phyloP scores from a whole-genome alignment of 1,140 invertebrate species.

The Drosophila tani region DNA sequence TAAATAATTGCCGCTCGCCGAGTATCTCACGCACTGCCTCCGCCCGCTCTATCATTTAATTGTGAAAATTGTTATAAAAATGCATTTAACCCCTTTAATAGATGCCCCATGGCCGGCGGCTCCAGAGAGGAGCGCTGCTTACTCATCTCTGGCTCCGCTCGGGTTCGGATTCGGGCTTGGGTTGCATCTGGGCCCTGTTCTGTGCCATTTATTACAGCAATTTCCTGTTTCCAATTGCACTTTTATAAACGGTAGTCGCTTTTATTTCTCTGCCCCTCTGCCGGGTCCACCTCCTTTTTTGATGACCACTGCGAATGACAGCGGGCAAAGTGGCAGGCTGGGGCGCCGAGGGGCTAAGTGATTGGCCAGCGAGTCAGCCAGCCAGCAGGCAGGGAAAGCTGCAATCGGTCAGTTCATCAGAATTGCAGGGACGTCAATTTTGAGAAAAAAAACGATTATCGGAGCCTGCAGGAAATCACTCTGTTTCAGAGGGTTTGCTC shows the following conservation, averaged over 20 bases:
- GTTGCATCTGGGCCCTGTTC: constrained; percentile 51
- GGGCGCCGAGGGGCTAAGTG: constrained; percentile 24
- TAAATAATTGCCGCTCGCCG: constrained; percentile 51
- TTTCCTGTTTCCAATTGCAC: constrained; percentile 77
- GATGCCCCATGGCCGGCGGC: constrained; percentile 33
- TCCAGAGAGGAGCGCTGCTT: constrained; percentile 1
- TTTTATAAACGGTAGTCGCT: constrained; percentile 79
- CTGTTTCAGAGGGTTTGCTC: background rate
- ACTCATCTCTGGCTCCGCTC: constrained; percentile 20
- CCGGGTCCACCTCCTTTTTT: background rate
- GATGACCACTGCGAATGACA: constrained; percentile 7
- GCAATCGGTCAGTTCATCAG: constrained; percentile 32
- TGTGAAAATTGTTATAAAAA: constrained; percentile 76
- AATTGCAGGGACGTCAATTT: constrained; percentile 26
- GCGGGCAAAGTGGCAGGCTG: constrained; percentile 11
- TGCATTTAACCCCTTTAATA: constrained; percentile 73
- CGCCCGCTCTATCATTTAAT: constrained; percentile 54
- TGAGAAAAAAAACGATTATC: constrained; percentile 1
- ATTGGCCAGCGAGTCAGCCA: constrained; percentile 9
- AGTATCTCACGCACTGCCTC: constrained; percentile 14
- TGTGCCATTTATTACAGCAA: constrained; percentile 77
- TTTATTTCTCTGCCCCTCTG: constrained; percentile 27
- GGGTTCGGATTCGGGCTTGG: background rate
- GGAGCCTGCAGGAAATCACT: background rate
- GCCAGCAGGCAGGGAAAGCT: constrained; percentile 14